Evolutionary conservation across 2,888 invertebrate genomes (phyloP), one percentile per base, ranked within the genome.

Genomic region (Amphipyra berbera): DNA sequence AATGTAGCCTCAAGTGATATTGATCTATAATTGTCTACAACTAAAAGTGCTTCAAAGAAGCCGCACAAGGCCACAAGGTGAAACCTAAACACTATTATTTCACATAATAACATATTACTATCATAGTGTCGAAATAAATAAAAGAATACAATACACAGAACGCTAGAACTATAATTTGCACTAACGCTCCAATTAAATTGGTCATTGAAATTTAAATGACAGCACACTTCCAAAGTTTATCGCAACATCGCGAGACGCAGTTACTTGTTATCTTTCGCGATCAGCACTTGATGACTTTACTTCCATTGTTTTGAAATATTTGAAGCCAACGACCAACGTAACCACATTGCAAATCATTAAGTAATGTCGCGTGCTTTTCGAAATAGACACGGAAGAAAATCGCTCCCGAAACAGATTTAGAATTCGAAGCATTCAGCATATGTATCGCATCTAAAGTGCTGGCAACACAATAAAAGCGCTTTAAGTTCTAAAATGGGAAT

Each of bases 401-500:
- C 9, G 33, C 14, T 62, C 61, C 55, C 12, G 35, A 67, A 61
- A 62, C 61, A 57, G 15, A 73, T 62, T 66, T 62, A 66, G 56
- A 62, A 68, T 65, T 8, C 27, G 35, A 68, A 61, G 48, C 55
- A 71, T 63, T 41, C 56, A 47, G 52, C 54, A 47, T 44, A 56
- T 61, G 54, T 66, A 62, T 71, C 58, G 53, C 27, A 62, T 78
- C 70, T 67, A 65, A 62, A 77, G 64, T 72, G 72, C 67, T 72
- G 64, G 70, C 61, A 61, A 71, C 59, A 73, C 70, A 85, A 83
- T 83, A 85, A 85, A 85, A 86, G 76, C 64, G 75, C 76, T 83
- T 83, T 82, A 84, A 79, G 78, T 85, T 89, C 90, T 91, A 90
- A 88, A 91, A 87, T 82, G 83, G 90, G 88, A 88, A 68, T 72